phyloP scores from a whole-genome alignment of 2,113 vertebrate genomes.

The Rhinogobius similis region DNA sequence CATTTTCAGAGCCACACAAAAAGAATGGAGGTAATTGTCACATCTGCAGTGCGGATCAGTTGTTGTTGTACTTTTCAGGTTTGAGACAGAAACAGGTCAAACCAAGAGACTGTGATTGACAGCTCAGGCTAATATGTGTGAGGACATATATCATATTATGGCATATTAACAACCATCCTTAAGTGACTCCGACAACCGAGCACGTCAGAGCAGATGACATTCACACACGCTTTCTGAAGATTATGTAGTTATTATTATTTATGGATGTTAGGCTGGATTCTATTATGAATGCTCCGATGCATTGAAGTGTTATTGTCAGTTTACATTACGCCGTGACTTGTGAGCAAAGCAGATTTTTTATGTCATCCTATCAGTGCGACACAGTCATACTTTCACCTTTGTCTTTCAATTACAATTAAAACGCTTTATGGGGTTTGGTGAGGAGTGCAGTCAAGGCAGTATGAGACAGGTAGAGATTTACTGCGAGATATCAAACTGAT shows the following conservation, averaged over 20 bases:
- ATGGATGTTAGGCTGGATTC: constrained; percentile 4
- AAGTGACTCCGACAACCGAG: neutral
- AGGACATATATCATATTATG: neutral
- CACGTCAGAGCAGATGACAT: neutral
- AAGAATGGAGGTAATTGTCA: constrained; percentile 33
- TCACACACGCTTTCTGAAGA: neutral
- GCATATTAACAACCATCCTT: neutral
- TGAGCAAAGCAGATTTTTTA: constrained; percentile 6
- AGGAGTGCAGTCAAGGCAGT: neutral
- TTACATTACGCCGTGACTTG: constrained; percentile 4
- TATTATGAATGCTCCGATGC: constrained; percentile 6
- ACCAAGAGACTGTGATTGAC: neutral
- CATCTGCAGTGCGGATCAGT: constrained; percentile 8
- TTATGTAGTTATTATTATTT: constrained; percentile 2
- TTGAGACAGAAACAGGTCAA: neutral
- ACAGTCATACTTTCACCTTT: neutral
- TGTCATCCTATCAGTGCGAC: neutral
- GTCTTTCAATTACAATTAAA: neutral
- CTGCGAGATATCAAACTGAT: constrained; percentile 4
- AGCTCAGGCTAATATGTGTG: neutral
- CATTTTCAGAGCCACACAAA: constrained; percentile 48
- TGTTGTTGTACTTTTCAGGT: neutral
- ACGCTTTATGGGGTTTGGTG: neutral
- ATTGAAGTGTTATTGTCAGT: constrained; percentile 4
- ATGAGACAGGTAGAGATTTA: neutral